Evolutionary conservation across 2,113 vertebrate species (phyloP), one percentile per base, ranked within the genome.

Genomic region (Henicopernis longicauda): DNA sequence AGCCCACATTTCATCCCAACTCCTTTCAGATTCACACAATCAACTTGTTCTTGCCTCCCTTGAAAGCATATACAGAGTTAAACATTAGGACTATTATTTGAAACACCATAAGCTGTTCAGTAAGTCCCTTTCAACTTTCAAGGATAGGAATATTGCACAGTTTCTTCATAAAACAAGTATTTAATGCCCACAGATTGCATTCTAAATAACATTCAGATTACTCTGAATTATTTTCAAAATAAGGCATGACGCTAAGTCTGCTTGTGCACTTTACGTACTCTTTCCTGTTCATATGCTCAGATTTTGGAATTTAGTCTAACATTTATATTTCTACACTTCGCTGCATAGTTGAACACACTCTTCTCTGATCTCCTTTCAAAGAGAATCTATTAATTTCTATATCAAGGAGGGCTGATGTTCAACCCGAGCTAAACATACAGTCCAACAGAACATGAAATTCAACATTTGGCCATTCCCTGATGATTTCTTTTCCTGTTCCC

Each of bases 331-430:
- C 47, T 91, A 38, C 86, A 81, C 69, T 86, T 89, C 0, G 4
- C 69, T 16, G 22, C 57, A 74, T 3, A 82, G 69, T 23, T 67
- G 86, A 92, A 94, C 55, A 92, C 11, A 8, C 36, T 58, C n/a
- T n/a, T 42, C 92, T 96, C 89, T 96, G 94, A 97, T 97, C 86
- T 71, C 31, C 32, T 89, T 95, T 96, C 96, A 96, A 96, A 96
- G 93, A 95, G 95, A 93, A 97, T 96, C 81, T 76, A 96, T 97
- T 92, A 93, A 96, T 84, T 95, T 95, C 85, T 86, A 6, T 83
- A 86, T 78, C 80, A 71, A 71, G 80, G 42, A 92, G 32, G 42
- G 77, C n/a, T 78, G 77, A 84, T 23, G 20, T 19, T 91, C 76
- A 92, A 45, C 29, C 55, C 42, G 80, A 94, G 69, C 80, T 94